These are phyloP conservation scores for Danionella cerebrum DNA, from an alignment of 2,113 vertebrate species.

Conservation along the genomic window DNA sequence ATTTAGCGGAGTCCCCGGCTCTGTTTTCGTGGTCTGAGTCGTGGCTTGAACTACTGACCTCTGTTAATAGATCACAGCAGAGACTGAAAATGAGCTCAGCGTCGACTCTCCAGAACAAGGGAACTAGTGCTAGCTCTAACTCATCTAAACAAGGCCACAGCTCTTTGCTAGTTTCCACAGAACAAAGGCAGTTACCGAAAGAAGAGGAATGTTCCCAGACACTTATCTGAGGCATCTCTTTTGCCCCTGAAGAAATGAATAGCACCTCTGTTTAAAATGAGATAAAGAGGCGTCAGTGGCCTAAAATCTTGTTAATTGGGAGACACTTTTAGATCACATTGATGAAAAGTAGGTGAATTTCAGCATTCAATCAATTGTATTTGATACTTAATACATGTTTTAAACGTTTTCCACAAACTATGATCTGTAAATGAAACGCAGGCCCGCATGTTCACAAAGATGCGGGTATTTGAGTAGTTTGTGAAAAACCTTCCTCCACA, in stretches of 20 bases:
- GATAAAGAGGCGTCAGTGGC: not conserved
- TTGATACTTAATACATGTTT: too few relatives aligned
- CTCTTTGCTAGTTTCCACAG: not conserved
- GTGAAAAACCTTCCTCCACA: too few relatives aligned
- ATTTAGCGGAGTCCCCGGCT: conserved; percentile 74
- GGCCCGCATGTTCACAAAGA: too few relatives aligned
- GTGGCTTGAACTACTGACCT: conserved; percentile 83
- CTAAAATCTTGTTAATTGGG: not conserved
- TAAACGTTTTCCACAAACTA: too few relatives aligned
- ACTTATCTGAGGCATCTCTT: not conserved
- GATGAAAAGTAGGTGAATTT: too few relatives aligned
- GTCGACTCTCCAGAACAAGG: too few relatives aligned
- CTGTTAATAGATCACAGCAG: conserved; percentile 51
- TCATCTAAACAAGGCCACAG: not conserved
- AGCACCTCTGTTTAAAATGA: not conserved
- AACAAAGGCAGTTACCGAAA: not conserved
- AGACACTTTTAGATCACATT: not conserved
- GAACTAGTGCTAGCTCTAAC: not conserved
- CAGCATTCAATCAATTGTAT: too few relatives aligned
- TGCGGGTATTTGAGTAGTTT: too few relatives aligned
- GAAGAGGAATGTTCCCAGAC: not conserved
- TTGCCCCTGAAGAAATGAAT: not conserved
- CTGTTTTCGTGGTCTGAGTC: conserved; percentile 75
- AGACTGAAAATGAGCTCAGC: not conserved
- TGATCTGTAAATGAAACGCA: too few relatives aligned